Conservation (phyloP, 2,113 vertebrate genomes). For the Calidris pygmaea region DNA sequence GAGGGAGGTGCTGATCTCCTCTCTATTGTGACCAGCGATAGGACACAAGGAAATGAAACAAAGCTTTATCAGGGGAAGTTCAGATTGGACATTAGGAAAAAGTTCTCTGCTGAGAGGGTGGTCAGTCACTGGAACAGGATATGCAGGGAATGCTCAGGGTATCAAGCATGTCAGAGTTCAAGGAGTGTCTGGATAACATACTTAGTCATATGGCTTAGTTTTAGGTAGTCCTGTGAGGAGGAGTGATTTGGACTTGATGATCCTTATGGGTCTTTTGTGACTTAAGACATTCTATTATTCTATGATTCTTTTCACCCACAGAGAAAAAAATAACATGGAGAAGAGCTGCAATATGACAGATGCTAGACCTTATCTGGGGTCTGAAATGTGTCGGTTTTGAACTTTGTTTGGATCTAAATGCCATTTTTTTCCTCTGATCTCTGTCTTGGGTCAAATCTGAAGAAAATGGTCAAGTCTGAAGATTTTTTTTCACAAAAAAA, state of each 20-base stretch:
- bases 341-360: neutral
- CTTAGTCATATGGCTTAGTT: neutral
- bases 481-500: neutral
- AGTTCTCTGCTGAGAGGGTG: neutral
- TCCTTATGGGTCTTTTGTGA: neutral
- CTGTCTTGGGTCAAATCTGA: neutral
- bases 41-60: neutral
- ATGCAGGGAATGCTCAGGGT: fast-evolving
- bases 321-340: neutral
- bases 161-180: neutral
- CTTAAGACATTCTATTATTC: neutral
- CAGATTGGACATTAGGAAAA: neutral
- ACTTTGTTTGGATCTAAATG: neutral
- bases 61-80: fast-evolving
- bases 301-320: neutral
- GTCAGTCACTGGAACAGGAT: neutral
- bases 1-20: neutral
- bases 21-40: neutral
- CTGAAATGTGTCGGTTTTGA: neutral
- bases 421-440: neutral
- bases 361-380: fast-evolving
- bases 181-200: fast-evolving
- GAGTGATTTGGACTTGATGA: neutral
- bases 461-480: neutral
- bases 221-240: neutral